Conservation (phyloP, 2,113 vertebrate genomes). For the Perca schrenkii region DNA sequence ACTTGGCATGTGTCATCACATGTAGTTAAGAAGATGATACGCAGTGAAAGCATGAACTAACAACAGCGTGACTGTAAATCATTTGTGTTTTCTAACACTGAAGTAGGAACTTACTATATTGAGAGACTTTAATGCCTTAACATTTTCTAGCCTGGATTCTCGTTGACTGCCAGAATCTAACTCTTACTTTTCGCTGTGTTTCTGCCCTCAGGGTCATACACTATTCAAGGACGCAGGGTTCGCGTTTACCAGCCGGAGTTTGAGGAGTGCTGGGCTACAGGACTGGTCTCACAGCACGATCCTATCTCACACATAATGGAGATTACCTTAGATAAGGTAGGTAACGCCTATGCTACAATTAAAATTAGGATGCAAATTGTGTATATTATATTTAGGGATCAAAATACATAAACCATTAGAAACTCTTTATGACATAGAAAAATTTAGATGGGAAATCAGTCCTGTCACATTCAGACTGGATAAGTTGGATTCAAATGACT, state of each 20-base stretch:
- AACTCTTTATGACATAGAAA: too few relatives aligned
- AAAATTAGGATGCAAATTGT: not conserved
- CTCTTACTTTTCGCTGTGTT: not conserved
- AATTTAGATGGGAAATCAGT: not conserved
- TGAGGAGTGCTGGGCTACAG: conserved; percentile 91
- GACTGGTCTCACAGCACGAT: conserved; percentile 93
- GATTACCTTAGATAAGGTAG: conserved; percentile 94
- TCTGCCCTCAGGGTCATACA: conserved; percentile 88
- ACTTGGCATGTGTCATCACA: not conserved
- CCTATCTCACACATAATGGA: conserved; percentile 95
- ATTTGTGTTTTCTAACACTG: not conserved
- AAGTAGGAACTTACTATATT: not conserved
- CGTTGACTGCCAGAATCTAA: not conserved
- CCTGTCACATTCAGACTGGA: not conserved
- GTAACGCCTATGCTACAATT: not conserved
- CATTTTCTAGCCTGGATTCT: not conserved
- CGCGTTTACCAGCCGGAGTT: conserved; percentile 97
- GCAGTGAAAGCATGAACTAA: not conserved
- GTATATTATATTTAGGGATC: not conserved
- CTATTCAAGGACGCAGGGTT: conserved; percentile 94
- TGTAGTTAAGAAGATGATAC: not conserved
- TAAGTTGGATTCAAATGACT: not conserved
- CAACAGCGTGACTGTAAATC: not conserved
- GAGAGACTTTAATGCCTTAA: not conserved
- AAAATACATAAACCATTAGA: not conserved